Evolutionary conservation across 2,113 vertebrate species (phyloP), one percentile per base, ranked within the genome.

Genomic region (Collichthys lucidus): DNA sequence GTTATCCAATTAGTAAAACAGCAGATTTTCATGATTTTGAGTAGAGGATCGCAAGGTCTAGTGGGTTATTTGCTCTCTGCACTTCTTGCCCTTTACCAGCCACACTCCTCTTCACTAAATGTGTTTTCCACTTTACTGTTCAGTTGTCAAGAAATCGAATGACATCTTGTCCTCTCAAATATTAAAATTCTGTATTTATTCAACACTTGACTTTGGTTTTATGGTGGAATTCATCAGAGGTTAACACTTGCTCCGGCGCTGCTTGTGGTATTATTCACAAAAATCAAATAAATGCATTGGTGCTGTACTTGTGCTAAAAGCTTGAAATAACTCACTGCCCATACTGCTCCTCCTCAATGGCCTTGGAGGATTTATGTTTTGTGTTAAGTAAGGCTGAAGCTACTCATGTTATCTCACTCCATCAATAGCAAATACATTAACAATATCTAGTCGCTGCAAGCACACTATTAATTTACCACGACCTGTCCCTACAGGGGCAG

Each of bases 361-460:
- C 90, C 92, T 93, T 91, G 77, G 91, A 95, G 95, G 95, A 97
- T 95, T 94, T 95, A 96, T 96, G 95, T 94, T 95, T 96, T 96
- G 93, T 96, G 96, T 96, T 96, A 96, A 96, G 94, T 95, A 96
- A 96, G 94, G 93, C 93, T 95, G 94, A 96, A 96, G 95, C 93
- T 95, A 96, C 95, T 96, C 94, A 85, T 96, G 95, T 97, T 96
- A 96, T 96, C 95, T 90, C 94, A 92, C 94, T 94, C 92, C 94
- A 95, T 96, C 96, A 95, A 95, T 96, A 96, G 92, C 68, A 92
- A 95, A 96, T 95, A 95, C 95, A 96, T 96, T 96, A 96, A 95
- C 94, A 96, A 96, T 96, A 96, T 95, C 95, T 94, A 94, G 94
- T 94, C 93, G 86, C 94, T 95, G 94, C 94, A 94, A 96, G 95